Evolutionary conservation across 2,888 invertebrate species (phyloP).

Genomic region (Rotaria socialis): DNA sequence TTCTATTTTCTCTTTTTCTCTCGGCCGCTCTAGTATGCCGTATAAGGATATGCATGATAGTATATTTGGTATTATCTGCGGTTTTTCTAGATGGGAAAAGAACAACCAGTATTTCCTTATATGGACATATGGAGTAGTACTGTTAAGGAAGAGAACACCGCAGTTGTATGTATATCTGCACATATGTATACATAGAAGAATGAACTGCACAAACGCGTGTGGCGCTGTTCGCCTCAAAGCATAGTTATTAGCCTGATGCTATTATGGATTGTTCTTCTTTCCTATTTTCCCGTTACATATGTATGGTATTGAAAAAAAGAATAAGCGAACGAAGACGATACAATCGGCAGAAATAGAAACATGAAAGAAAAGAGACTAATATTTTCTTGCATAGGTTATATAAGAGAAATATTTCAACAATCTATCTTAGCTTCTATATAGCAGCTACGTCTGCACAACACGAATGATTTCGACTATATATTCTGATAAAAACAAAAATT

Average conservation of each 20-base stretch:
- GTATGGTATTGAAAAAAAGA: neutral
- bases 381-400: neutral
- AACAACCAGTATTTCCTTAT: constrained; percentile 1
- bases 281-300: neutral
- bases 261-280: neutral
- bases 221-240: neutral
- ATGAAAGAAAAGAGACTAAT: neutral
- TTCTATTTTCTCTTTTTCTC: neutral
- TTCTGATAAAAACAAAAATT: neutral
- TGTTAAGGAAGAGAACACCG: neutral
- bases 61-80: neutral
- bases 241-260: neutral
- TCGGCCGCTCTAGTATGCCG: neutral
- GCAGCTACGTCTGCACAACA: neutral
- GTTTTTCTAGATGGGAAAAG: neutral
- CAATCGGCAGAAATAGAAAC: neutral
- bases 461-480: neutral
- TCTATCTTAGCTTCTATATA: neutral
- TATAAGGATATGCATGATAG: neutral
- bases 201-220: neutral
- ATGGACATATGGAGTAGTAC: neutral
- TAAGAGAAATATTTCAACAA: neutral
- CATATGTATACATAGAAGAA: neutral
- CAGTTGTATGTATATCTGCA: neutral
- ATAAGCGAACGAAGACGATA: neutral